Conservation (phyloP, 1,140 invertebrate species). For the Anastrepha obliqua region DNA sequence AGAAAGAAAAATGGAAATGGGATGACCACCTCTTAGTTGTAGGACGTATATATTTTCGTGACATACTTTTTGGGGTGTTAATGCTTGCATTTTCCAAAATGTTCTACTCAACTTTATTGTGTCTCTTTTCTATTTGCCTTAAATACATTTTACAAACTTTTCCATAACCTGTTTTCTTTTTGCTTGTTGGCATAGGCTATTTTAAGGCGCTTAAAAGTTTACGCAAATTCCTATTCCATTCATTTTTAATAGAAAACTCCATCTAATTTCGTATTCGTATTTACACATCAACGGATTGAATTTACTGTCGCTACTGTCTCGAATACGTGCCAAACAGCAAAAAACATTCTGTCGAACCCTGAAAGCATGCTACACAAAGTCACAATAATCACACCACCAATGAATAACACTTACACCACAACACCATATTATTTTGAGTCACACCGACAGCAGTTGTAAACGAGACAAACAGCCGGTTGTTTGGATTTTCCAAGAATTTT, state of each 20-base stretch:
- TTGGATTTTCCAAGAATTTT: slow-evolving; percentile 33
- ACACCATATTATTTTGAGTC: background rate
- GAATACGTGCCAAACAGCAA: background rate
- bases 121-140: background rate
- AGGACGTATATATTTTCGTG: background rate
- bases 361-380: background rate
- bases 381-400: background rate
- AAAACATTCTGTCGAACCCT: background rate
- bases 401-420: background rate
- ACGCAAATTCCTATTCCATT: background rate
- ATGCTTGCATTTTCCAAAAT: background rate
- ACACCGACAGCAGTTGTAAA: slow-evolving; percentile 1
- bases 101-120: background rate
- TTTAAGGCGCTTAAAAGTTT: background rate
- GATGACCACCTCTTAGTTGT: no score
- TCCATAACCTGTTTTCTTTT: no score
- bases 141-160: background rate
- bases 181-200: no score
- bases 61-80: background rate
- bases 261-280: background rate
- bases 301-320: background rate
- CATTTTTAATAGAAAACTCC: background rate
- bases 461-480: slow-evolving; percentile 12
- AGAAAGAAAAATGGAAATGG: no score
- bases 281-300: background rate